Evolutionary conservation across 2,113 vertebrate species (phyloP), one percentile per base, ranked within the genome.

Genomic region (Hipposideros armiger): DNA sequence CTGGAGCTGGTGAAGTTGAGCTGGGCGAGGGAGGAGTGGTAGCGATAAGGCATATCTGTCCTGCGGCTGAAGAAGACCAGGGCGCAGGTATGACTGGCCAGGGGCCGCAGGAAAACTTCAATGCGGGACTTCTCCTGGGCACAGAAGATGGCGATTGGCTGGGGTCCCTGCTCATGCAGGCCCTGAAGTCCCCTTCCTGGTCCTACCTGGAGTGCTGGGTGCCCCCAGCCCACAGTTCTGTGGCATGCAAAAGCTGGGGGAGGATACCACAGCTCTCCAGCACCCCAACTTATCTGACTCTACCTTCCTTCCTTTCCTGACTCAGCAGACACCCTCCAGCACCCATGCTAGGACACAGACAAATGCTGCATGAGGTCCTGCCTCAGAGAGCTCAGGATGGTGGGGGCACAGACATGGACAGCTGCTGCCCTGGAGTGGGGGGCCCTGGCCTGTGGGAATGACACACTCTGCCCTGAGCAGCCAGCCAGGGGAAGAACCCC

Each of bases 1-100:
- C 96, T 62, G 0, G 98, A 85, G 74, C 95, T 0, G 0, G 98
- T 98, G 97, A 99, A 99, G 84, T 98, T 98, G 56, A 99, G 99
- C 58, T 95, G 97, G 50, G 93, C 95, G 10, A 99, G 99, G 90
- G 99, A 99, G 2, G 98, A 98, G 32, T 36, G 97, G 97, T 99
- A 99, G 95, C 8, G 98, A 50, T 98, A 99, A 0, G 99, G 99
- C 99, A 99, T 99, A 85, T 99, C 99, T 0, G 87, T 98, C 5
- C 99, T 99, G 15, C 99, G 98, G 97, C 99, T 99, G 98, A 99
- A 99, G 98, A 99, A 99, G 54, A 99, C 99, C 0, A 99, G 91
- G 15, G 99, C 98, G 0, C 98, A 99, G 84, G 99, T 97, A 0
- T 97, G 96, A 0, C 77, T 85, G 1, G 98, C 99, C 94, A 99